Evolutionary conservation across 2,113 vertebrate genomes (phyloP), one percentile per base, ranked within the genome.

Genomic region (Loxodonta africana): DNA sequence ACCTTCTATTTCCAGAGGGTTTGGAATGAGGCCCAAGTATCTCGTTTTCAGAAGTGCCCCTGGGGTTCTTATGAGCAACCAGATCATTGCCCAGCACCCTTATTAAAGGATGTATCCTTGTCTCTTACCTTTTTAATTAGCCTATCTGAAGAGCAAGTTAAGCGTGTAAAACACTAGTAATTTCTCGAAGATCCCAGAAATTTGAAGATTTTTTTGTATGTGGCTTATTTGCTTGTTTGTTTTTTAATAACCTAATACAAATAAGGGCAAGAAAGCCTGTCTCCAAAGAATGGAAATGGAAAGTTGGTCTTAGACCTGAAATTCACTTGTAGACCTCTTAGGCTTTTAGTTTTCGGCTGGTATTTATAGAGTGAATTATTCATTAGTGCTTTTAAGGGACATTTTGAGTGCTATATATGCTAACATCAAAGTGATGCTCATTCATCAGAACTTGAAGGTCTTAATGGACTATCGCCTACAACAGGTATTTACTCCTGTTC

Each of bases 311-410:
- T 71, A n/a, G 57, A 77, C 25, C 33, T 84, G 60, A 41, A 44
- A 33, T 57, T 96, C 74, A 44, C 28, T 89, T 89, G 67, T 25
- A 73, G 80, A 21, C 82, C 80, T 67, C 62, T 73, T 48, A 83
- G 33, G 93, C 80, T 74, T 88, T 95, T 76, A 25, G 88, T 37
- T 81, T 81, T 76, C 48, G 26, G 46, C 57, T 74, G 53, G 83
- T 33, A 11, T 90, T 78, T 83, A 9, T 6, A 46, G 17, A 88
- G 23, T 94, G 48, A 90, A 94, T 95, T 92, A 92, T 96, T 95
- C 77, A 92, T 33, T 6, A 78, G 46, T 83, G 89, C 77, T 83
- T 86, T 95, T 84, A 80, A 69, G 91, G 74, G 90, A 46, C 63
- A 8, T 51, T 28, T 46, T 57, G 83, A 83, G 44, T 41, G 77